Percentiles rank a stretch among this genome's conserved stretches.
phyloP scores from a whole-genome alignment of 2,797 vertebrate genomes.

The Leptodactylus fallax region DNA sequence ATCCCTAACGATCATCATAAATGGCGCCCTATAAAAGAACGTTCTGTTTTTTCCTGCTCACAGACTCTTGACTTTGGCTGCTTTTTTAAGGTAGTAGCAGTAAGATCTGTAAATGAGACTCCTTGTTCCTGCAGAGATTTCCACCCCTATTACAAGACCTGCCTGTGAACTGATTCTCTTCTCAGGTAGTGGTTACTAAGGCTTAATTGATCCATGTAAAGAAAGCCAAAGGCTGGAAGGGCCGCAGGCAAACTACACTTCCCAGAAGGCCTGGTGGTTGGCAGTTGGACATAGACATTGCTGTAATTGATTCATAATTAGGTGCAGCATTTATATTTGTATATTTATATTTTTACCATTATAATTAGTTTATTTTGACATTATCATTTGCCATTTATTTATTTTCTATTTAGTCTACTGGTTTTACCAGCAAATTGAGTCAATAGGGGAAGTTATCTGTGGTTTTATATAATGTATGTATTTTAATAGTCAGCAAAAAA shows the following conservation, averaged over 20 bases:
- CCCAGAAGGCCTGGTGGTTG: too few species aligned
- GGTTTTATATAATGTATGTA: too few species aligned
- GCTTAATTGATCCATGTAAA: background rate
- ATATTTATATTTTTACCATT: too few species aligned
- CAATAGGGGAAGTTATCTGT: too few species aligned
- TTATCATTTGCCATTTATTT: too few species aligned
- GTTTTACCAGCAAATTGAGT: too few species aligned
- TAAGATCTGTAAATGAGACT: constrained; percentile 56
- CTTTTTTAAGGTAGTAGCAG: constrained; percentile 27
- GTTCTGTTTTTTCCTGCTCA: constrained; percentile 31
- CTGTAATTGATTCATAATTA: too few species aligned
- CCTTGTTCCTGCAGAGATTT: constrained; percentile 51
- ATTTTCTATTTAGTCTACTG: too few species aligned
- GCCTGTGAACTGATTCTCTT: background rate
- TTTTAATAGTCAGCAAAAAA: too few species aligned
- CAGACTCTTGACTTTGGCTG: background rate
- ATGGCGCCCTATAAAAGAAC: constrained; percentile 37
- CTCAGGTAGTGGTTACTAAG: background rate
- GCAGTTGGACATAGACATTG: too few species aligned
- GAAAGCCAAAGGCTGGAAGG: background rate
- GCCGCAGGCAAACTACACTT: background rate
- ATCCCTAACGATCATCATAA: constrained; percentile 38
- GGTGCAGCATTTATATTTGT: too few species aligned
- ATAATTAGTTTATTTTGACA: too few species aligned
- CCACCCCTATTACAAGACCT: background rate